Conservation (phyloP, 2,888 invertebrate species). For the Meteorus cinctellus region DNA sequence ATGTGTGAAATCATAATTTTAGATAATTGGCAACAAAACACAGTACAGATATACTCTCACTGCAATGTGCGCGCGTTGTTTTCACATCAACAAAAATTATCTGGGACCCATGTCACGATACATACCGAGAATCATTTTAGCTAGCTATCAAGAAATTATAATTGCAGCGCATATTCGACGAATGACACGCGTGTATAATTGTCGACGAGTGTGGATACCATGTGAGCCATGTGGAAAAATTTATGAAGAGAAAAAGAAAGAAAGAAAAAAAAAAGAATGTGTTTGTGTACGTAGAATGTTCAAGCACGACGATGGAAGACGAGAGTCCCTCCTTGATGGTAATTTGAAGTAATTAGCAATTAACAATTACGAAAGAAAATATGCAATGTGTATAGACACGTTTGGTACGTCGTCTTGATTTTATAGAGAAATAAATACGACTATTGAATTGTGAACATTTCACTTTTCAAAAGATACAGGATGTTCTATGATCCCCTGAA, state of each 20-base stretch:
- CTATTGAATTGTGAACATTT: neutral
- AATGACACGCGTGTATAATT: conserved; percentile 29
- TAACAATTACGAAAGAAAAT: conserved; percentile 49
- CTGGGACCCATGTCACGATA: neutral
- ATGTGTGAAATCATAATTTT: conserved; percentile 14
- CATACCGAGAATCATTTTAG: neutral
- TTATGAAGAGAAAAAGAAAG: neutral
- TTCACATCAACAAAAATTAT: conserved; percentile 2
- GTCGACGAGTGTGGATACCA: neutral
- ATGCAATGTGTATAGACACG: neutral
- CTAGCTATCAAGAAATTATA: neutral
- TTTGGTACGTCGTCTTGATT: neutral
- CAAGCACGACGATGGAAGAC: neutral
- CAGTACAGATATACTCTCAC: neutral
- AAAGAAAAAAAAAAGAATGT: neutral
- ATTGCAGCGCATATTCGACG: conserved; percentile 1
- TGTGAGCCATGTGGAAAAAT: neutral
- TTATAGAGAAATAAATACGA: neutral
- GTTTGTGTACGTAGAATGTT: neutral
- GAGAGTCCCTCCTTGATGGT: neutral
- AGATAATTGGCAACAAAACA: conserved; percentile 20
- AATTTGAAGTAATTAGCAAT: conserved; percentile 32
- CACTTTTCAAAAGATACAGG: neutral
- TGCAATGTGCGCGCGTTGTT: neutral
- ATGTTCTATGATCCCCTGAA: too few relatives aligned